These are phyloP conservation scores for Pagrus major DNA, from an alignment of 2,113 vertebrate genomes.

Conservation along the genomic window DNA sequence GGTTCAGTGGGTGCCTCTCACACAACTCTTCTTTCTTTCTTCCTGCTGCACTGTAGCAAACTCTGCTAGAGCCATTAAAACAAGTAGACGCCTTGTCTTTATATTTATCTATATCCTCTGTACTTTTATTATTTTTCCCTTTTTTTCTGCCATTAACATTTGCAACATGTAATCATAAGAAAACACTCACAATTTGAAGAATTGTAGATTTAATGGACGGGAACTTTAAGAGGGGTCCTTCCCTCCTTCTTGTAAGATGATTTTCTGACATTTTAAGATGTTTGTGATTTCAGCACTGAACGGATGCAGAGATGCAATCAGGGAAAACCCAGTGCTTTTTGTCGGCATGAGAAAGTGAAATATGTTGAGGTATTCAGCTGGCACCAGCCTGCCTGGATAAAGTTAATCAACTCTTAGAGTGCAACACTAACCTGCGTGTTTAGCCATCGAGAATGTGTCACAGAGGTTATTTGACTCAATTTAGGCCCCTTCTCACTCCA, in stretches of 20 bases:
- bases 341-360: background rate
- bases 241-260: background rate
- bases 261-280: conserved; percentile 25
- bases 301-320: background rate
- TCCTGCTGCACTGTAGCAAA: background rate
- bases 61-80: background rate
- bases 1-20: background rate
- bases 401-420: background rate
- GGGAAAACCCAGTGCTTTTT: conserved; percentile 4
- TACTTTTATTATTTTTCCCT: background rate
- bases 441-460: conserved; percentile 44
- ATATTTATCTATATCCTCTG: background rate
- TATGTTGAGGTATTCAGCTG: conserved; percentile 19
- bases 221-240: background rate
- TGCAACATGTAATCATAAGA: background rate
- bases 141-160: background rate
- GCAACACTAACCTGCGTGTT: conserved; percentile 38
- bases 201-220: background rate
- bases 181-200: background rate
- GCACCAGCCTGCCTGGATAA: background rate
- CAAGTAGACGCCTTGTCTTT: background rate
- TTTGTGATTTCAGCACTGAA: conserved; percentile 3
- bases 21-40: background rate
- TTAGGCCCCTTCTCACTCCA: too few species aligned
- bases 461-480: conserved; percentile 5